Evolutionary conservation across 2,113 vertebrate genomes (phyloP).

Genomic region (Erythrolamprus reginae): DNA sequence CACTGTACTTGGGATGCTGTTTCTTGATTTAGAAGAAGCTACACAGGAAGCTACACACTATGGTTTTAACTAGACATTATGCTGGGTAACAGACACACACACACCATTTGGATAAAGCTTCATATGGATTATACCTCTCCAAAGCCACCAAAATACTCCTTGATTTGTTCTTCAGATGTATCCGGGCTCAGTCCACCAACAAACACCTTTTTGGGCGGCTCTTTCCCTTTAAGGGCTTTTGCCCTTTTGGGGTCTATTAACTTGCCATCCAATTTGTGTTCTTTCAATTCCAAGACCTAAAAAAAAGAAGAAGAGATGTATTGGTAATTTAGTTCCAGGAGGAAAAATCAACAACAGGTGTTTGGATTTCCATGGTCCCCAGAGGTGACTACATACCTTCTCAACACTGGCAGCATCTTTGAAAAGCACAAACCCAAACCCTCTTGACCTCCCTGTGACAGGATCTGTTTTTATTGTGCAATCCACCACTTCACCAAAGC

Average conservation of each 20-base stretch:
- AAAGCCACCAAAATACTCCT: conserved; percentile 84
- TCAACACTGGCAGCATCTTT: conserved; percentile 85
- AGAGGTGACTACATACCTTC: conserved; percentile 63
- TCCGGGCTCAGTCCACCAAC: conserved; percentile 86
- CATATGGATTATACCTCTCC: conserved; percentile 68
- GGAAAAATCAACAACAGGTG: background rate
- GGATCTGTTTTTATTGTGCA: conserved; percentile 89
- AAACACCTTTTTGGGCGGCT: conserved; percentile 86
- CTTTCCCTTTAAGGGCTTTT: conserved; percentile 85
- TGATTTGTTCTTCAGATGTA: conserved; percentile 84
- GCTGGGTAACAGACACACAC: background rate
- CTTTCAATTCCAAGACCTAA: conserved; percentile 84
- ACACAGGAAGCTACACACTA: too few relatives aligned
- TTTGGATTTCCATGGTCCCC: background rate
- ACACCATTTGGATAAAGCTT: background rate
- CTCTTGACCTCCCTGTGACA: conserved; percentile 81
- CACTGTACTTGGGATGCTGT: background rate
- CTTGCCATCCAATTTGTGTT: conserved; percentile 86
- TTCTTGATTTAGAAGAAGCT: background rate
- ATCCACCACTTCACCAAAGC: conserved; percentile 86
- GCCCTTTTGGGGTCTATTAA: conserved; percentile 87
- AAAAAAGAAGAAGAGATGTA: background rate
- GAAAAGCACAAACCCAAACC: conserved; percentile 88
- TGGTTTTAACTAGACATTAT: background rate
- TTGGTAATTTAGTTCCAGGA: background rate